phyloP scores from a whole-genome alignment of 2,888 invertebrate genomes.

The Scaptomyza parva region DNA sequence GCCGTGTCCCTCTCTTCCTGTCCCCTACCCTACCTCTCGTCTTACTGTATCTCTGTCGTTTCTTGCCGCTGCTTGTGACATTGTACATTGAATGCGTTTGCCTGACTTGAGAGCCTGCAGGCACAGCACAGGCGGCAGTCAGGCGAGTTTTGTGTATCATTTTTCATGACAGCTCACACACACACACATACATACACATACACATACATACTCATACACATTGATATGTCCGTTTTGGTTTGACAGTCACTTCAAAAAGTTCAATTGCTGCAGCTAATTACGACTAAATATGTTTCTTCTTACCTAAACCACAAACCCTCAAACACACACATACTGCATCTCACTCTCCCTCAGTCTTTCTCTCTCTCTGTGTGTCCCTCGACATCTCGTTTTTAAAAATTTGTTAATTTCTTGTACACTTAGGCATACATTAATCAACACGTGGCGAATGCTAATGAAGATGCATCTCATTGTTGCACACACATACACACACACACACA shows the following conservation, averaged over 20 bases:
- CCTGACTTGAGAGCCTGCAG: slow-evolving; percentile 10
- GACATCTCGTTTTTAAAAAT: slow-evolving; percentile 5
- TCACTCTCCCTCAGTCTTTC: not conserved
- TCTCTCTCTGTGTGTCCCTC: not conserved
- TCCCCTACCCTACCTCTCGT: not conserved
- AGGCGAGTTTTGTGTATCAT: slow-evolving; percentile 74
- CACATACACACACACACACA: not conserved
- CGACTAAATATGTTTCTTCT: slow-evolving; percentile 55
- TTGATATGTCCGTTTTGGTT: slow-evolving; percentile 61
- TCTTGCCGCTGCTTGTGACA: slow-evolving; percentile 23
- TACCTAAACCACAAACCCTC: slow-evolving; percentile 17
- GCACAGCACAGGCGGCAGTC: slow-evolving; percentile 10
- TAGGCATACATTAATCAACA: slow-evolving; percentile 60
- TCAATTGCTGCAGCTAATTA: slow-evolving; percentile 76
- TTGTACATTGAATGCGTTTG: slow-evolving; percentile 11
- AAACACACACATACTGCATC: not conserved
- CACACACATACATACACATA: slow-evolving; percentile 34
- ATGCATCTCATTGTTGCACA: slow-evolving; percentile 33
- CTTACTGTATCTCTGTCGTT: slow-evolving; percentile 2
- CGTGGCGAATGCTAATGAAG: slow-evolving; percentile 58
- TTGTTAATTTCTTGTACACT: slow-evolving; percentile 32
- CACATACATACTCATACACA: not conserved
- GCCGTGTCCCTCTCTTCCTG: slow-evolving; percentile 8
- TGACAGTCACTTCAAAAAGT: slow-evolving; percentile 74
- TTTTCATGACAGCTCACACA: slow-evolving; percentile 73